These are phyloP conservation scores for Cyanoramphus novaezelandiae DNA, from an alignment of 2,113 vertebrate species.

Conservation along the genomic window DNA sequence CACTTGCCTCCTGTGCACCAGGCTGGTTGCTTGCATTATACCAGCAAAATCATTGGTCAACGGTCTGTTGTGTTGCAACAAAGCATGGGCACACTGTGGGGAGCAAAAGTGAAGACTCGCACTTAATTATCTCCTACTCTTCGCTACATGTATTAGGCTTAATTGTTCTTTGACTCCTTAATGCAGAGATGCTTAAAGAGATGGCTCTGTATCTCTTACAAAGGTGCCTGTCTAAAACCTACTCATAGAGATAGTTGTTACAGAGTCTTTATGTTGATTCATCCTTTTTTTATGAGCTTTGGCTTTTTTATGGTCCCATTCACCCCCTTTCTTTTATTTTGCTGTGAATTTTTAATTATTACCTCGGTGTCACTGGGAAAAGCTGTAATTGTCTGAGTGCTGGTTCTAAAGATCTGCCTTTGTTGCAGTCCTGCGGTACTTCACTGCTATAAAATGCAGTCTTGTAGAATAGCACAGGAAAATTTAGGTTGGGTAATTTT, in stretches of 20 bases:
- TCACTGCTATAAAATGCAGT: not conserved
- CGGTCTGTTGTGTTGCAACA: not conserved
- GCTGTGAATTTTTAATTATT: constrained; percentile 55
- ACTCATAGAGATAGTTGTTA: not conserved
- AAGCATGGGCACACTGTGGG: not conserved
- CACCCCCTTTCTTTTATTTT: not conserved
- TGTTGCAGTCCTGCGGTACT: not conserved
- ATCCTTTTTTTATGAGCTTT: constrained; percentile 29
- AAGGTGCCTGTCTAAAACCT: not conserved
- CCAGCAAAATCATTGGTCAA: too few species aligned
- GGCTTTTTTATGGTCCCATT: not conserved
- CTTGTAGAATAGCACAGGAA: not conserved
- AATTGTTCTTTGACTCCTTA: not conserved
- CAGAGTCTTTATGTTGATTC: not conserved
- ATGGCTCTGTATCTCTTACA: not conserved
- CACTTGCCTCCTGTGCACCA: not conserved
- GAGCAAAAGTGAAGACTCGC: not conserved
- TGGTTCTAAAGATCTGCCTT: constrained; percentile 38
- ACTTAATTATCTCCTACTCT: not conserved
- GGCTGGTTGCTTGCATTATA: not conserved
- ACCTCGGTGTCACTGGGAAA: not conserved
- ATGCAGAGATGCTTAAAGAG: not conserved
- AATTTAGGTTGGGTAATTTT: not conserved
- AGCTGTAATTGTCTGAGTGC: constrained; percentile 20
- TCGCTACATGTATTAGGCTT: not conserved